These are phyloP conservation scores for Brotula barbata DNA, from an alignment of 2,797 vertebrate species.

Conservation along the genomic window DNA sequence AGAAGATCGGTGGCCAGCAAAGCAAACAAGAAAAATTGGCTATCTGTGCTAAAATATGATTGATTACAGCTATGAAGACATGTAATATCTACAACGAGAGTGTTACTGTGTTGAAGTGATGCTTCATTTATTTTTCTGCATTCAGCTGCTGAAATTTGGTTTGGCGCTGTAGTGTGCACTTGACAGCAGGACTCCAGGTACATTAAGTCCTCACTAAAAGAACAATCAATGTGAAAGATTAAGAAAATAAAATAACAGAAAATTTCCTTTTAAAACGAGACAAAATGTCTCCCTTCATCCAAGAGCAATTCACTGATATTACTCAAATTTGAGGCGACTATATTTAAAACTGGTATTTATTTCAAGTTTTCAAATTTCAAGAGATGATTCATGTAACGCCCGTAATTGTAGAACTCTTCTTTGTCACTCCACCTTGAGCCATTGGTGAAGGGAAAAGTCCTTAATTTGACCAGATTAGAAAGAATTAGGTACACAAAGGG, in stretches of 20 bases:
- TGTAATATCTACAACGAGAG: slow-evolving; percentile 8
- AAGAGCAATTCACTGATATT: slow-evolving; percentile 29
- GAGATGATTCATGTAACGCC: too few relatives aligned
- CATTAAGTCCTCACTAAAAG: slow-evolving; percentile 1
- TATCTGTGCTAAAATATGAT: slow-evolving; percentile 33
- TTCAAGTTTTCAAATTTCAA: too few relatives aligned
- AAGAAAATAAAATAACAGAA: slow-evolving; percentile 27
- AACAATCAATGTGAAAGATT: slow-evolving; percentile 4
- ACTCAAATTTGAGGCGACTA: slow-evolving; percentile 35
- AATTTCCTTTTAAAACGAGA: slow-evolving; percentile 37
- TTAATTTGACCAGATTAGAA: too few relatives aligned
- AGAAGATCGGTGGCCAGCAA: slow-evolving; percentile 1
- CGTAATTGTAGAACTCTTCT: slow-evolving; percentile 3
- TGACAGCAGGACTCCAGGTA: not conserved
- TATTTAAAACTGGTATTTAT: slow-evolving; percentile 45
- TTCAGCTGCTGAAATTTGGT: not conserved
- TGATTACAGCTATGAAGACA: slow-evolving; percentile 21
- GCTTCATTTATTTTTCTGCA: not conserved
- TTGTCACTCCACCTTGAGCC: slow-evolving; percentile 16
- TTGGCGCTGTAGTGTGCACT: not conserved
- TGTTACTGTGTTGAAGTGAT: slow-evolving; percentile 8
- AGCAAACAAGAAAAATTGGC: slow-evolving; percentile 40
- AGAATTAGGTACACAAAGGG: too few relatives aligned
- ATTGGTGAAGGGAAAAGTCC: too few relatives aligned
- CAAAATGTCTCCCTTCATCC: slow-evolving; percentile 26